Conservation (phyloP, 2,797 vertebrate species). For the Momotus momota region DNA sequence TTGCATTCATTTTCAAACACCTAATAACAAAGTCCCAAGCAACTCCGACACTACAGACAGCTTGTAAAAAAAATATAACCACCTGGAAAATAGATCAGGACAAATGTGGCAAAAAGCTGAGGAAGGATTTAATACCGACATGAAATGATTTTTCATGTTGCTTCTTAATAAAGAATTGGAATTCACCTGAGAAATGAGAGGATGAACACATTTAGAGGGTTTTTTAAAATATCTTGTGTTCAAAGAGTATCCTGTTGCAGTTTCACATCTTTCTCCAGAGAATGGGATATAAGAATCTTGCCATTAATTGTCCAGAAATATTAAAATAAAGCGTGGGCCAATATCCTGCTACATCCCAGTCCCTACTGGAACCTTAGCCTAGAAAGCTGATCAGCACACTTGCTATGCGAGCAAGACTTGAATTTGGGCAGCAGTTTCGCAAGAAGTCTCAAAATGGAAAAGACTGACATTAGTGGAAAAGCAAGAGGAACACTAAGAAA, state of each 20-base stretch:
- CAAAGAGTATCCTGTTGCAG: too few species aligned
- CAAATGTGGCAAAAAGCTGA: not conserved
- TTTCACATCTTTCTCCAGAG: too few species aligned
- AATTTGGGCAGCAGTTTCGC: not conserved
- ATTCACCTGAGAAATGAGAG: not conserved
- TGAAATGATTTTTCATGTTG: not conserved
- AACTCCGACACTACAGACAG: not conserved
- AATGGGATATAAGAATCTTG: too few species aligned
- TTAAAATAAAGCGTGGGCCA: too few species aligned
- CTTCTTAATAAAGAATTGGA: not conserved
- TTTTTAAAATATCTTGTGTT: too few species aligned
- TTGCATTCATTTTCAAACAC: not conserved
- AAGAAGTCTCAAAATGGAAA: not conserved
- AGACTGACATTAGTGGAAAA: not conserved
- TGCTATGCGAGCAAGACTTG: not conserved
- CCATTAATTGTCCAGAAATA: too few species aligned
- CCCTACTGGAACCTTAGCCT: too few species aligned
- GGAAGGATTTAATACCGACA: not conserved
- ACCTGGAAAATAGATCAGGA: not conserved
- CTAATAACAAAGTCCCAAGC: not conserved
- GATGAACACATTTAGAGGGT: too few species aligned
- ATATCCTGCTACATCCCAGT: too few species aligned
- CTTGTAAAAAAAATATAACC: not conserved
- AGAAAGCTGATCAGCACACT: too few species aligned
- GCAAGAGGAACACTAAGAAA: not conserved